Percentiles rank a stretch among this genome's conserved stretches.
Conservation (phyloP, 2,797 vertebrate species). For the Staurois parvus region DNA sequence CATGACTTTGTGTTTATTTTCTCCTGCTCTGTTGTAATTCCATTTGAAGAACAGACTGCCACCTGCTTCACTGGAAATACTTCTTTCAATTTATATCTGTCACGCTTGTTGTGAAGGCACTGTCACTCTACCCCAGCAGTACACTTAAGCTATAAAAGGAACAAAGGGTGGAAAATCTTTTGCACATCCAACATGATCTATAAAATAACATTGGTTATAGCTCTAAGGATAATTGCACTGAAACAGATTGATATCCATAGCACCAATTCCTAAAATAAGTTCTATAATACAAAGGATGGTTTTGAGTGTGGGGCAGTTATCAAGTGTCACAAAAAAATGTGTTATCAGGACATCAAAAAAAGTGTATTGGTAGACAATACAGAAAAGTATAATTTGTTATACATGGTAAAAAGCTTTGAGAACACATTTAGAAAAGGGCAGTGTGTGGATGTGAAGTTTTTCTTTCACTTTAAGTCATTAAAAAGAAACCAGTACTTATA, state of each 20-base stretch:
- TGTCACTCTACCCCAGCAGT: conserved; percentile 1
- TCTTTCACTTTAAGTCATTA: too few species aligned
- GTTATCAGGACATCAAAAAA: too few species aligned
- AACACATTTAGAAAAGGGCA: too few species aligned
- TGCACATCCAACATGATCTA: not conserved
- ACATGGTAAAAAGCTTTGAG: too few species aligned
- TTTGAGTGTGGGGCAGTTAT: too few species aligned
- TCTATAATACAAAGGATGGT: not conserved
- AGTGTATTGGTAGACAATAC: not conserved
- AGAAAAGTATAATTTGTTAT: not conserved
- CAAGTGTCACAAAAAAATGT: not conserved
- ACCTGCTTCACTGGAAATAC: conserved; percentile 23
- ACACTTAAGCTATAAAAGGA: not conserved
- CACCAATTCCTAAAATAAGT: not conserved
- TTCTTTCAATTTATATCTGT: conserved; percentile 45
- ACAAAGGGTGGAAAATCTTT: not conserved
- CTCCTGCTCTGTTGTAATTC: conserved; percentile 18
- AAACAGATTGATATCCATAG: not conserved
- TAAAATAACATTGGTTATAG: not conserved
- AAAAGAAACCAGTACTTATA: too few species aligned
- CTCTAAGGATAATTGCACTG: not conserved
- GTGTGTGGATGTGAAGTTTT: too few species aligned
- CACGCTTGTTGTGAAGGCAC: conserved; percentile 27
- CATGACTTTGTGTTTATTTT: conserved; percentile 39
- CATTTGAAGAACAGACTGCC: conserved; percentile 31